Base-by-base conservation (phyloP, 2,113 vertebrate species). In the Parus major region DNA sequence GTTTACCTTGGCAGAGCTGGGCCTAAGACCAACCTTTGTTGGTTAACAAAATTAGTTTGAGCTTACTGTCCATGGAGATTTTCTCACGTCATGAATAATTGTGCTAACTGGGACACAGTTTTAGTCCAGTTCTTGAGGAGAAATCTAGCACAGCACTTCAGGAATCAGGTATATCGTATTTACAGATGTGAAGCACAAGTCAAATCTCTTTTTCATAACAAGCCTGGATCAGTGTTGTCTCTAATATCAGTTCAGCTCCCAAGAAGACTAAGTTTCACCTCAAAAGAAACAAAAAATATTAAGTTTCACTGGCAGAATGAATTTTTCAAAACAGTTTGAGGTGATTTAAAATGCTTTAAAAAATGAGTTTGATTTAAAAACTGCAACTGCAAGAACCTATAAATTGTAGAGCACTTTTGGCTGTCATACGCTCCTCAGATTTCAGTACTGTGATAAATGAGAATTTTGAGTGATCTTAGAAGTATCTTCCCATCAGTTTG, bases 1-100 rank as follows among this genome's bases (percentile, higher is more conserved):
- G 92, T 89, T 95, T 93, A 93, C 89, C 65, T 91, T 96, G 94
- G 93, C 94, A 96, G 90, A 78, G 73, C 44, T 72, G 57, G 59
- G 49, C 73, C 35, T 31, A 50, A 65, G 78, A 89, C 44, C 66
- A 87, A 57, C 36, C 50, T 93, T 89, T 80, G 85, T 81, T 90
- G 66, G n/a, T 80, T 90, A 90, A 79, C 60, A 86, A 49, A 88
- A 83, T 71, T 6, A 78, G 36, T 71, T 64, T 83, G 76, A 90
- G 57, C 46, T 96, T 49, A 25, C 49, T 88, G 85, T 92, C 80
- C 56, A 5, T 14, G 14, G 39, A 68, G 65, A 44, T 92, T 95
- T 93, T 82, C 55, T 93, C 55, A 59, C 44, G 47, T 83, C 25
- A 13, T 78, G 64, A 93, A 60, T 83, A 52, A 49, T 19, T 71